Base-by-base conservation (phyloP, 2,113 vertebrate genomes). In the Psettodes erumei region DNA sequence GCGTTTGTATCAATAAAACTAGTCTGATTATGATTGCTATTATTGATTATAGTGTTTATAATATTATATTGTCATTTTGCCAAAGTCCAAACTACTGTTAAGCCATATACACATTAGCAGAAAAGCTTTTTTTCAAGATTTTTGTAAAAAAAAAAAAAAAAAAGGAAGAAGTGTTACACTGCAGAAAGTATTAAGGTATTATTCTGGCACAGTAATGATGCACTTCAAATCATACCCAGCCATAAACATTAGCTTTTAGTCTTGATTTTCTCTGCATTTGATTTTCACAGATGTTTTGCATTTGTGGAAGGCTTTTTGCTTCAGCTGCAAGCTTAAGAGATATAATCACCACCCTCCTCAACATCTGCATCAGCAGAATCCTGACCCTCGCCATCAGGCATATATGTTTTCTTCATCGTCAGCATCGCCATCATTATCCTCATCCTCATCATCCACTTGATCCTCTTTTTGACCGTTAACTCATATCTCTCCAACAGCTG, bases 391-490 rank as follows among this genome's bases (percentile, higher is more conserved):
- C 61, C 71, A 61, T 40, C 64, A 72, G 73, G 53, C 77, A 50
- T 63, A 42, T 28, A 40, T 6, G 8, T 8, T 48, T 8, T 62
- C 76, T 72, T 84, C 68, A 70, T 75, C 82, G 81, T 68, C 54
- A 78, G 23, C 77, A 48, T 25, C 47, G 62, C 56, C 63, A 35
- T 80, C 77, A 88, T 87, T 83, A 86, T 82, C 75, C 61, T 79
- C 70, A 54, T 86, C 78, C 75, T 81, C 81, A 78, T 84, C 79
- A 75, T 62, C 85, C 85, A 80, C 84, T 91, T 90, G 80, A 90
- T 77, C 77, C 62, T 63, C 74, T 43, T 66, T 66, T 85, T 83
- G 88, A 88, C 81, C 45, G 25, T 72, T 67, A 69, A 63, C 50
- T 83, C 72, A 38, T 28, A 75, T 75, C 76, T 60, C 56, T 79